Conservation (phyloP, 2,888 invertebrate species). For the Athripsodes cinereus region DNA sequence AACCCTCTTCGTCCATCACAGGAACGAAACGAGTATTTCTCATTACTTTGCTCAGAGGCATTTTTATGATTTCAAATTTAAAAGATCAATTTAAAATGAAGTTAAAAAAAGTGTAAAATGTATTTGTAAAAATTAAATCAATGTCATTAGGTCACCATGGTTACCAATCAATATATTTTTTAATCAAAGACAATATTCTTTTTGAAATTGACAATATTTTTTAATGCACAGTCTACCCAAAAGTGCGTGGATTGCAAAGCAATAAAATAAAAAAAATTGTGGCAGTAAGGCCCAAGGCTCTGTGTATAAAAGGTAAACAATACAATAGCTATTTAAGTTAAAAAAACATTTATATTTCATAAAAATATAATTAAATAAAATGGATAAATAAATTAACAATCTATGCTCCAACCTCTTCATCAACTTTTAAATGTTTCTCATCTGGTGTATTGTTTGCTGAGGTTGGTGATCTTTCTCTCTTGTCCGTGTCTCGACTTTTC, state of each 20-base stretch:
- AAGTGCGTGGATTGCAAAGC: too few species aligned
- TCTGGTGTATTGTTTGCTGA: not conserved
- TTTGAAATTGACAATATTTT: too few species aligned
- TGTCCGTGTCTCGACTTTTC: slow-evolving; percentile 38
- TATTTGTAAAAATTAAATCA: not conserved
- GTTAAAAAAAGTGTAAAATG: too few species aligned
- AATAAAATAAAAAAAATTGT: too few species aligned
- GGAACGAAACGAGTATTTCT: slow-evolving; percentile 42
- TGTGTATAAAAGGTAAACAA: too few species aligned
- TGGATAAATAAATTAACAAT: slow-evolving; percentile 1
- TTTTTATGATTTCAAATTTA: not conserved
- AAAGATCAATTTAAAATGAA: too few species aligned
- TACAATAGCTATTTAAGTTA: too few species aligned
- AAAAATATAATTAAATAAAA: too few species aligned
- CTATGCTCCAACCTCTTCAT: not conserved
- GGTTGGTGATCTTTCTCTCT: slow-evolving; percentile 34
- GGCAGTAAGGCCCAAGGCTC: too few species aligned
- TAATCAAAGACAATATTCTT: not conserved
- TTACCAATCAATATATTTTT: not conserved
- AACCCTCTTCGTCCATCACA: slow-evolving; percentile 42
- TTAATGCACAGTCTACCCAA: too few species aligned
- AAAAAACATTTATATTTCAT: too few species aligned
- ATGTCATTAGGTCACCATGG: not conserved
- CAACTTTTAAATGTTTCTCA: slow-evolving; percentile 16
- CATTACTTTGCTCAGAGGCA: not conserved